Percentiles rank a stretch among this genome's conserved stretches.
phyloP scores from a whole-genome alignment of 2,888 invertebrate species.

The Amaurobius ferox region DNA sequence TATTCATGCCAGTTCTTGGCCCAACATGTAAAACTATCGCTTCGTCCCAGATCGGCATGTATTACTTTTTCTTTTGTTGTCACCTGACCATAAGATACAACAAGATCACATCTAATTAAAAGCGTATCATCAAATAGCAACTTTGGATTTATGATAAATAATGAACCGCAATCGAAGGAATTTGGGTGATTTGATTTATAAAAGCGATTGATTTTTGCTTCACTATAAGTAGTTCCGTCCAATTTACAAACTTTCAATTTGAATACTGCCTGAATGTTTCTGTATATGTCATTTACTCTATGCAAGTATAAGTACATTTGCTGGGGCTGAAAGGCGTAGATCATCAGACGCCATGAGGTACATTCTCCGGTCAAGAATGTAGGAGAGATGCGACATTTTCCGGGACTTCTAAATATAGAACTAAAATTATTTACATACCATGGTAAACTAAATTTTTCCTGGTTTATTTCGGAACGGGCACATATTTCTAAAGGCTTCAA shows the following conservation, averaged over 20 bases:
- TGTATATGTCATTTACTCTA: not conserved
- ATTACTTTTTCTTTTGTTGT: not conserved
- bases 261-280: not conserved
- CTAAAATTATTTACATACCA: slow-evolving; percentile 25
- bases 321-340: not conserved
- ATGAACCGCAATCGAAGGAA: not conserved
- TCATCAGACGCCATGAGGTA: not conserved
- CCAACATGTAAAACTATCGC: not conserved
- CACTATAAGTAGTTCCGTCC: not conserved
- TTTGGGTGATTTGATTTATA: not conserved
- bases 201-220: not conserved
- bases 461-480: not conserved
- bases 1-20: not conserved
- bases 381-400: not conserved
- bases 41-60: not conserved
- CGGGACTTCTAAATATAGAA: not conserved
- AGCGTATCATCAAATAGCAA: not conserved
- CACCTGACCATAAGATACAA: not conserved
- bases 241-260: not conserved
- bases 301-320: not conserved
- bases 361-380: not conserved
- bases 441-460: slow-evolving; percentile 11
- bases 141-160: not conserved
- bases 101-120: not conserved
- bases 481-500: not conserved